Evolutionary conservation across 2,113 vertebrate species (phyloP).

Genomic region (Tretioscincus oriximinensis): DNA sequence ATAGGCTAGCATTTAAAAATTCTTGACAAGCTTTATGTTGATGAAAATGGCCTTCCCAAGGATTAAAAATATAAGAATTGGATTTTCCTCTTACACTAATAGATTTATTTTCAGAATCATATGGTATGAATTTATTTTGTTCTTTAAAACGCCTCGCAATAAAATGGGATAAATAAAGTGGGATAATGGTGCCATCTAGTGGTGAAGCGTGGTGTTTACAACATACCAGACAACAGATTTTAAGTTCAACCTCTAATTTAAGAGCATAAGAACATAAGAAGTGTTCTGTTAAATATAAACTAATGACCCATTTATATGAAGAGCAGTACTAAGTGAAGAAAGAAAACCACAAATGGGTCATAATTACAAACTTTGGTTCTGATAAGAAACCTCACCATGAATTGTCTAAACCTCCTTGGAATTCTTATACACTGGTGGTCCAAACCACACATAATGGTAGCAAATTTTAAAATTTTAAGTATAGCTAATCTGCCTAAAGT

Average conservation of each 20-base stretch:
- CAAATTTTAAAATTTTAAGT: background rate
- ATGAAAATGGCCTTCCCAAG: background rate
- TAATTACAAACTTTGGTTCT: too few relatives aligned
- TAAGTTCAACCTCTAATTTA: background rate
- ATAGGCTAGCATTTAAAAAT: background rate
- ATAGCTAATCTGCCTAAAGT: background rate
- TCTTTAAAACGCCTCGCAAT: background rate
- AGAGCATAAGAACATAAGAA: background rate
- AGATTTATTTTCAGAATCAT: background rate
- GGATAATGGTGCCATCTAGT: constrained; percentile 31
- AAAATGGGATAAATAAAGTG: background rate
- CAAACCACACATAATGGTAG: background rate
- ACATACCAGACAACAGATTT: too few relatives aligned
- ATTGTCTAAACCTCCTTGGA: too few relatives aligned
- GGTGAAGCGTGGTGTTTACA: constrained; percentile 6
- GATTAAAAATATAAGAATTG: background rate
- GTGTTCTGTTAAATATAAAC: background rate
- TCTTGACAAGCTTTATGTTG: background rate
- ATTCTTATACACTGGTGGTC: background rate
- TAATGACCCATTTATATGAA: background rate
- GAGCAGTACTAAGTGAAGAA: background rate
- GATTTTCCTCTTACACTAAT: background rate
- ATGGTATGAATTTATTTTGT: background rate
- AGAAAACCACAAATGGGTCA: background rate
- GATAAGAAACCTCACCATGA: too few relatives aligned